Evolutionary conservation across 2,113 vertebrate species (phyloP).

Genomic region (Mohoua ochrocephala): DNA sequence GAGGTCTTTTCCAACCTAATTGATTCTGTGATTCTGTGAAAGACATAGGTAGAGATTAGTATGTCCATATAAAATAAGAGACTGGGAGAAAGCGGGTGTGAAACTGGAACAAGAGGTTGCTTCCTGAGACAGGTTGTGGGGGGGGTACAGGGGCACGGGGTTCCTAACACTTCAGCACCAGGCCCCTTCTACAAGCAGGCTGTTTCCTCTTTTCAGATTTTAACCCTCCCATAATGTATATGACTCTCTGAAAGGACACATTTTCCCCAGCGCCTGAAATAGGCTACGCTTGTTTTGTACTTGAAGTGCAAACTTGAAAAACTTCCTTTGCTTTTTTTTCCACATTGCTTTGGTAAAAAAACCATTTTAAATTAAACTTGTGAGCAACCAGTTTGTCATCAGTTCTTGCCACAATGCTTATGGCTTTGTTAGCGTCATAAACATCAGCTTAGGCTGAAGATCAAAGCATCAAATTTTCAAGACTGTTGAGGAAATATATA

Average conservation of each 20-base stretch:
- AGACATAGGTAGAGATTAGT: background rate
- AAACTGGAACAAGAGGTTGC: background rate
- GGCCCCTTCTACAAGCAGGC: background rate
- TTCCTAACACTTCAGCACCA: background rate
- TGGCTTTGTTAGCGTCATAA: background rate
- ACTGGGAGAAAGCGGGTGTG: background rate
- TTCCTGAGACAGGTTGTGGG: background rate
- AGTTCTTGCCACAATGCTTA: background rate
- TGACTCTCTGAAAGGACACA: background rate
- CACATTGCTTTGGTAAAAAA: background rate
- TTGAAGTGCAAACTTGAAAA: background rate
- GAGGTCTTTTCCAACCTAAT: background rate
- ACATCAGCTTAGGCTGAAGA: background rate
- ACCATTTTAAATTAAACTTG: background rate
- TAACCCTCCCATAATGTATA: background rate
- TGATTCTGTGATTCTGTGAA: background rate
- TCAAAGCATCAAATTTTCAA: background rate
- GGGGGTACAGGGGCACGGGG: fast-evolving
- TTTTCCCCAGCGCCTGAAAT: background rate
- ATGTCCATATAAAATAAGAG: fast-evolving
- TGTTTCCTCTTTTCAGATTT: background rate
- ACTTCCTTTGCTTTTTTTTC: background rate
- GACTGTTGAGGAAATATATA: background rate
- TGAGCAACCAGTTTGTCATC: background rate
- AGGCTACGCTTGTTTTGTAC: background rate